These are phyloP conservation scores for Nomada flava DNA, from an alignment of 2,888 invertebrate genomes.

Conservation along the genomic window DNA sequence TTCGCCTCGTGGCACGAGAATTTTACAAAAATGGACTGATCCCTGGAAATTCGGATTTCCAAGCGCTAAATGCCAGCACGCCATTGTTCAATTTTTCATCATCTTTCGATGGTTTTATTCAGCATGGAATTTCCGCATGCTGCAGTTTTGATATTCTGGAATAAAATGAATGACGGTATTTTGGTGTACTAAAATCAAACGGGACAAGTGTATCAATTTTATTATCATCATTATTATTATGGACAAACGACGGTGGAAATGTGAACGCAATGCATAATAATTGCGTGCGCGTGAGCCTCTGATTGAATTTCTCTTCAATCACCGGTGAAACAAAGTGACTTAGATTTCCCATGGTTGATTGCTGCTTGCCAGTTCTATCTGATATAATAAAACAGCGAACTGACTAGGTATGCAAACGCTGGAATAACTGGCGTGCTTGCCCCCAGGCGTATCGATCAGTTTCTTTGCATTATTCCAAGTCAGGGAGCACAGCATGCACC, in stretches of 20 bases:
- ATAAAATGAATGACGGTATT: no score
- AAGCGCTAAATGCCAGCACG: background rate
- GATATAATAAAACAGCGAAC: constrained; percentile 1
- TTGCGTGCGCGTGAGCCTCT: background rate
- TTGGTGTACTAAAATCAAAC: no score
- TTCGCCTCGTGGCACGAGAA: constrained; percentile 8
- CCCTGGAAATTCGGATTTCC: background rate
- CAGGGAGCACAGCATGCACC: no score
- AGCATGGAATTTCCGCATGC: no score
- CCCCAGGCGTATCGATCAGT: background rate
- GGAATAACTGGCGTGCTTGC: background rate
- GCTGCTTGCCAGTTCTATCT: background rate
- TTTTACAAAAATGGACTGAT: constrained; percentile 7
- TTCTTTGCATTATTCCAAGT: background rate
- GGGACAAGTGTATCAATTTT: no score
- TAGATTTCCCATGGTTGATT: background rate
- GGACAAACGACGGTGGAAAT: no score
- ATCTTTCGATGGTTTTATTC: no score
- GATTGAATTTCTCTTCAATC: background rate
- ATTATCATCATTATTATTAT: background rate
- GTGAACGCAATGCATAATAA: background rate
- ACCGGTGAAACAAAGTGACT: background rate
- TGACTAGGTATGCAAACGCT: background rate
- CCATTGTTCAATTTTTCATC: background rate
- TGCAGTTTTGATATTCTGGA: no score